Base-by-base conservation (phyloP, 2,888 invertebrate genomes). In the Ariolimax columbianus region DNA sequence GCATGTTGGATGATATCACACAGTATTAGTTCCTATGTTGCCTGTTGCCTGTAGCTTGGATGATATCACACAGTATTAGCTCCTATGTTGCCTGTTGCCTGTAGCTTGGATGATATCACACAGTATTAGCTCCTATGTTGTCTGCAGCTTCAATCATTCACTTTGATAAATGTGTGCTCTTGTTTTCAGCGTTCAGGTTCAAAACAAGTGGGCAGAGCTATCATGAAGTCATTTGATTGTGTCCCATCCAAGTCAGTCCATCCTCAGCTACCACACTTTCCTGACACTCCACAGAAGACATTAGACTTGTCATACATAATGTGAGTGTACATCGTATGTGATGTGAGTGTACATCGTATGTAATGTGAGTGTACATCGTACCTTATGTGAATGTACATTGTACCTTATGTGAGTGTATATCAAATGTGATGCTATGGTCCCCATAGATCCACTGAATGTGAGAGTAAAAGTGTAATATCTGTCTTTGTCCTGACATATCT, bases 191-290 rank as follows among this genome's bases (percentile, higher is more conserved):
- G 99, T 95, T 98, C 99, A 17, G 98, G 98, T 36, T 98, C 98
- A 92, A 98, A 98, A 95, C 98, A 99, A 95, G 91, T 95, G 33
- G 98, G 99, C 68, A 98, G 98, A 94, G 98, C 98, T 55, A 95
- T 99, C 87, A 96, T 98, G 92, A 99, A 99, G 95, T 98, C 98
- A 91, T 98, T 99, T 95, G 97, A 98, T 91, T 99, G 99, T 95
- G 98, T 98, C 90, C 99, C 99, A 83, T 97, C 97, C 93, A 97
- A 98, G 91, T 90, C 91, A 78, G 96, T 96, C 90, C 96, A 97
- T 84, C 95, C 96, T 91, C 96, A 95, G 91, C 95, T 98, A 92
- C 98, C 98, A 89, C 96, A 97, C 90, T 98, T 98, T 95, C 98
- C 98, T 33, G 98, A 98, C 93, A 97, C 97, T 92, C 98, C 98